Base-by-base conservation (phyloP, 1,140 invertebrate species). In the Pararge aegeria region DNA sequence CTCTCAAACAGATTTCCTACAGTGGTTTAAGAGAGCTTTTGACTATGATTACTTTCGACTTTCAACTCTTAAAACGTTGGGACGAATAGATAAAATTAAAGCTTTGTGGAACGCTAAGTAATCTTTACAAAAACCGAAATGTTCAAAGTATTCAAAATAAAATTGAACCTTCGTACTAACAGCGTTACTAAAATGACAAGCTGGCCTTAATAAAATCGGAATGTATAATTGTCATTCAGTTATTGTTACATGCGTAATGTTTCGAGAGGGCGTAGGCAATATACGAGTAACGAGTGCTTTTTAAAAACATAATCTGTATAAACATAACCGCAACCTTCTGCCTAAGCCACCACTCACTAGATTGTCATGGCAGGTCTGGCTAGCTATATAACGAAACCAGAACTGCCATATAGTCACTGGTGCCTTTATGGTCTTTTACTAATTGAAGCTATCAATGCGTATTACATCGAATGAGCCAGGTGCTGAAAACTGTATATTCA, bases 1-100 rank as follows among this genome's bases (percentile, higher is more conserved):
- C 30, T n/a, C 4, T 37, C 4, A n/a, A 37, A 37, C 3, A 9
- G 30, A 5, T 12, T 37, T 40, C 37, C 13, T 15, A 50, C 18
- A 55, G 18, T 40, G 15, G 30, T 49, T 46, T 42, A 73, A 75
- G 70, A 72, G 70, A 73, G 64, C 70, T 75, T 70, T 66, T 71
- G 66, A 75, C 67, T 72, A 69, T 50, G 55, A 66, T 27, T 57
- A 34, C 30, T 68, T 67, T 42, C 57, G 54, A 50, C 63, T 65
- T 70, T 51, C 66, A 65, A 72, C n/a, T 62, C 76, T 64, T 29
- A 65, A 68, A 70, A 75, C 68, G 75, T 68, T 80, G 78, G 75
- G 78, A 76, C 61, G 66, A 73, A 65, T 63, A 64, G 57, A 70
- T 70, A 66, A 70, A 70, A 73, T 78, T 78, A 78, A 78, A 78